A percentile compares a stretch with the other conserved stretches of the same genome.
Evolutionary conservation across 2,888 invertebrate species (phyloP).

Genomic region (Toxonevra muliebris): DNA sequence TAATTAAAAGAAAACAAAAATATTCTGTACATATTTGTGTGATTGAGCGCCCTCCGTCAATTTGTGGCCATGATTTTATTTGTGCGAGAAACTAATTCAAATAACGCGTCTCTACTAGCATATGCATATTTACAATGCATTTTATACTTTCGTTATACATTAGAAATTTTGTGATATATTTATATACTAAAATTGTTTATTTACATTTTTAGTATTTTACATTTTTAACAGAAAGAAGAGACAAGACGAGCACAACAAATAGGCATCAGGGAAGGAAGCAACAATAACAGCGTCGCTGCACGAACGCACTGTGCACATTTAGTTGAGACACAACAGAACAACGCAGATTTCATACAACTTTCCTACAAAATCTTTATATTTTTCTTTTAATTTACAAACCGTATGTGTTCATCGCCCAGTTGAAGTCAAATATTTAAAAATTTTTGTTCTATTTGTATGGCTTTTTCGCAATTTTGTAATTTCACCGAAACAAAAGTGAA

Average conservation of each 20-base stretch:
- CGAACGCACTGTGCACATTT: not conserved
- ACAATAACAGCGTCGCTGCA: not conserved
- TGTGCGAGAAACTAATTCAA: no score
- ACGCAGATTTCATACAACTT: constrained; percentile 11
- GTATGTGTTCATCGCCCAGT: constrained; percentile 30
- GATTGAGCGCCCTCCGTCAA: no score
- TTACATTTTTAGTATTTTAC: not conserved
- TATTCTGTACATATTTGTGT: no score
- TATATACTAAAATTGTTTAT: no score
- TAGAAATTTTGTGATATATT: no score
- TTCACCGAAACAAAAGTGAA: no score
- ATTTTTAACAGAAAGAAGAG: not conserved
- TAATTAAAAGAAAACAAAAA: no score
- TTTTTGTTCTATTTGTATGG: no score
- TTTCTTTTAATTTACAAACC: constrained; percentile 21
- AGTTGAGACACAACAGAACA: constrained; percentile 10
- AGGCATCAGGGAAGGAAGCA: constrained; percentile 5
- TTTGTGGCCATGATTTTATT: no score
- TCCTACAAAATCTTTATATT: constrained; percentile 15
- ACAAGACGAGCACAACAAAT: not conserved
- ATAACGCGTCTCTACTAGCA: no score
- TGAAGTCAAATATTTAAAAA: constrained; percentile 9
- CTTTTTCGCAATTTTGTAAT: not conserved
- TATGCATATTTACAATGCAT: no score
- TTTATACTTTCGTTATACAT: no score